Base-by-base conservation (phyloP, 2,797 vertebrate species). In the Diplodus sargus region DNA sequence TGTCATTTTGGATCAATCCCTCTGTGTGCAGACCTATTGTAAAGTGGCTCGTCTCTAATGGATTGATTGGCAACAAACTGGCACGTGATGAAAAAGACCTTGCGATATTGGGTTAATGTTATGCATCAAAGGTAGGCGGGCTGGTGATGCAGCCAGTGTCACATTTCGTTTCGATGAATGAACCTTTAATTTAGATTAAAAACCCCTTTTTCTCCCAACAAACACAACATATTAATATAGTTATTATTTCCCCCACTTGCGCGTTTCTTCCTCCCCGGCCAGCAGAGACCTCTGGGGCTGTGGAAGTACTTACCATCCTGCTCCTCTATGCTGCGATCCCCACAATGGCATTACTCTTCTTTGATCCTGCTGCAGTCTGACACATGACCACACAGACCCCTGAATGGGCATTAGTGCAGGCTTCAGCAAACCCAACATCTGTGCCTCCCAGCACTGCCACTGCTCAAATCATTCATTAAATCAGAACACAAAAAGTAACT, bases 401-500 rank as follows among this genome's bases (percentile, higher is more conserved):
- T 94, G 94, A 94, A 95, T 90, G 95, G 93, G 91, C 95, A 96
- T 98, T 98, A 98, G 95, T 42, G 85, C 85, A 97, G 95, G 97
- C 97, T 97, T 96, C 96, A 97, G 91, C 93, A 95, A 95, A 94
- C 94, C 91, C 85, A 94, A 93, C 95, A 96, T 97, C 95, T 95
- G 90, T 96, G 96, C 96, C 96, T 96, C 94, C 89, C 86, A 84
- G 91, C 89, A 80, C 88, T 77, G 92, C 95, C 95, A 94, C 94
- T 75, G 91, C 96, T 96, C 96, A 97, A 97, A 97, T 95, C 96
- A 97, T 97, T 99, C 97, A 98, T 99, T 99, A 99, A 99, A 99
- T 99, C 97, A 99, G 96, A 98, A 99, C 97, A 99, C 95, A 97
- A 97, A 99, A 99, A 99, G 96, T 96, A 99, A 98, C 97, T 98